Conservation (phyloP, 1,140 invertebrate genomes). For the Apocrypta bakeri region DNA sequence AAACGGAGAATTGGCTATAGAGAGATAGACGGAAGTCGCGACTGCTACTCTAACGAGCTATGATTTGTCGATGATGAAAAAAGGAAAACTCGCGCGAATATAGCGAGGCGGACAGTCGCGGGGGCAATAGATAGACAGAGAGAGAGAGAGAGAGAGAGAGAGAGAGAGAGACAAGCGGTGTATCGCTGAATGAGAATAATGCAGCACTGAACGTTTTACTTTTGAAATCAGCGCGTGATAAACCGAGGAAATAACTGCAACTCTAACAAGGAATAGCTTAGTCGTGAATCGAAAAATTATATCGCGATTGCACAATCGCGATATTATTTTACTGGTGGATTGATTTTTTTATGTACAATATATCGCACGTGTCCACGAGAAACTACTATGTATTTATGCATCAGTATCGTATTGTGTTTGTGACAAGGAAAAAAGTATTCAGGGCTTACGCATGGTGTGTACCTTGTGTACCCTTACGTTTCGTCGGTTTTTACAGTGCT, state of each 20-base stretch:
- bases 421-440: too few species aligned
- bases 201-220: too few species aligned
- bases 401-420: too few species aligned
- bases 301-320: not conserved
- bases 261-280: not conserved
- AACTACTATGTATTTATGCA: too few species aligned
- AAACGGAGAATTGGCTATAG: not conserved
- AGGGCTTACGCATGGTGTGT: not conserved
- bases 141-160: too few species aligned
- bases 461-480: not conserved
- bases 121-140: not conserved
- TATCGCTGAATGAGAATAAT: slow-evolving; percentile 10
- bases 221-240: slow-evolving; percentile 5
- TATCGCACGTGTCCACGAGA: not conserved
- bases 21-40: slow-evolving; percentile 15
- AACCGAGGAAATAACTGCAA: not conserved
- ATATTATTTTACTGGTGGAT: not conserved
- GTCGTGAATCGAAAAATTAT: not conserved
- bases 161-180: too few species aligned
- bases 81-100: slow-evolving; percentile 3
- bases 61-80: slow-evolving; percentile 51
- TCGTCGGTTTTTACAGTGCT: not conserved
- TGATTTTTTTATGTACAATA: not conserved
- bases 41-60: slow-evolving; percentile 52
- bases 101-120: not conserved